A percentile compares a stretch with the other conserved stretches of the same genome.
phyloP scores from a whole-genome alignment of 2,113 vertebrate genomes.

The Phyllostomus discolor region DNA sequence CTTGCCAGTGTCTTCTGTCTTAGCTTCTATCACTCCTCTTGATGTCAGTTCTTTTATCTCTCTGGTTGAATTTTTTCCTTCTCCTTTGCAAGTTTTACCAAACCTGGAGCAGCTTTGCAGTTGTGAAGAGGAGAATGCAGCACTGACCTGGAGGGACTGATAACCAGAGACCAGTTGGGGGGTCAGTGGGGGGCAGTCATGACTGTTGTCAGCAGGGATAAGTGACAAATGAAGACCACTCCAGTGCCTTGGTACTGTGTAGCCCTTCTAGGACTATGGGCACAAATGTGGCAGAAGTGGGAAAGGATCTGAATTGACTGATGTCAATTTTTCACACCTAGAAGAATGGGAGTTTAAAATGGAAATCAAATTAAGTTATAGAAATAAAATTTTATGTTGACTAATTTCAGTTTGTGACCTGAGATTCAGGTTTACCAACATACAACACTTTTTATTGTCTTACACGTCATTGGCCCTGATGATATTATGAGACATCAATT shows the following conservation, averaged over 20 bases:
- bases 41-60: background rate
- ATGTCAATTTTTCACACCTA: background rate
- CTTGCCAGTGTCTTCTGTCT: background rate
- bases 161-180: background rate
- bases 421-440: background rate
- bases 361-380: background rate
- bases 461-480: background rate
- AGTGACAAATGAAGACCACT: background rate
- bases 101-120: background rate
- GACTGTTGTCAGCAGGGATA: background rate
- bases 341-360: background rate
- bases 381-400: background rate
- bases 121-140: background rate
- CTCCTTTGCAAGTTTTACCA: background rate
- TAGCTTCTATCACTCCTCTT: background rate
- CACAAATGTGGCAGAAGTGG: background rate
- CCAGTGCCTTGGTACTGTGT: fast-evolving
- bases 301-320: background rate
- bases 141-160: background rate
- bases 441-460: background rate
- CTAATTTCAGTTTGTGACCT: background rate
- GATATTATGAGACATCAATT: background rate
- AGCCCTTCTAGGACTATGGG: background rate
- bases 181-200: background rate
- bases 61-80: background rate